A percentile compares a stretch with the other conserved stretches of the same genome.
These are phyloP conservation scores for Neosilurus hyrtlii DNA, from an alignment of 2,797 vertebrate species.

Conservation along the genomic window DNA sequence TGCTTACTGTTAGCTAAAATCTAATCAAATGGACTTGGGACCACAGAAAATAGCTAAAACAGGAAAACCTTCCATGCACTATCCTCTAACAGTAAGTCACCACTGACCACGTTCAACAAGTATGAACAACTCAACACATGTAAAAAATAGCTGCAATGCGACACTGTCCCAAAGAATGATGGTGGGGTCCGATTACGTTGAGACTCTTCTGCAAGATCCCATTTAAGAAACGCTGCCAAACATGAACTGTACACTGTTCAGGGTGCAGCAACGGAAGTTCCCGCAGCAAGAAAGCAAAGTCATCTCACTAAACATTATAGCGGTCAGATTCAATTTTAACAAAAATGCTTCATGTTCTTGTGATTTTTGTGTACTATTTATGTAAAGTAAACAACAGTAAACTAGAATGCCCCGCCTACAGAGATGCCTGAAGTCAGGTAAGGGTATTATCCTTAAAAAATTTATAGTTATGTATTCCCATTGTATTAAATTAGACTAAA, in stretches of 20 bases:
- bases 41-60: not conserved
- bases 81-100: constrained; percentile 48
- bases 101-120: constrained; percentile 63
- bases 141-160: constrained; percentile 77
- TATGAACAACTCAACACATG: constrained; percentile 69
- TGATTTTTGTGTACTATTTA: not conserved
- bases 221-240: constrained; percentile 19
- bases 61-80: constrained; percentile 43
- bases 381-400: no score
- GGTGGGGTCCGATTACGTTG: constrained; percentile 50
- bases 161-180: constrained; percentile 60
- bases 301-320: not conserved
- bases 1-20: not conserved
- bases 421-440: no score
- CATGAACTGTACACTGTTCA: not conserved
- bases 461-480: no score
- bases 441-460: no score
- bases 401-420: no score
- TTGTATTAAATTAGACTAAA: no score
- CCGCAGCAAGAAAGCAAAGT: not conserved
- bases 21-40: not conserved
- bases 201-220: not conserved
- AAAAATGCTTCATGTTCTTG: not conserved
- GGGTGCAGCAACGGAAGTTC: not conserved
- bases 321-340: not conserved